phyloP scores from a whole-genome alignment of 2,113 vertebrate genomes.

The Petromus typicus region DNA sequence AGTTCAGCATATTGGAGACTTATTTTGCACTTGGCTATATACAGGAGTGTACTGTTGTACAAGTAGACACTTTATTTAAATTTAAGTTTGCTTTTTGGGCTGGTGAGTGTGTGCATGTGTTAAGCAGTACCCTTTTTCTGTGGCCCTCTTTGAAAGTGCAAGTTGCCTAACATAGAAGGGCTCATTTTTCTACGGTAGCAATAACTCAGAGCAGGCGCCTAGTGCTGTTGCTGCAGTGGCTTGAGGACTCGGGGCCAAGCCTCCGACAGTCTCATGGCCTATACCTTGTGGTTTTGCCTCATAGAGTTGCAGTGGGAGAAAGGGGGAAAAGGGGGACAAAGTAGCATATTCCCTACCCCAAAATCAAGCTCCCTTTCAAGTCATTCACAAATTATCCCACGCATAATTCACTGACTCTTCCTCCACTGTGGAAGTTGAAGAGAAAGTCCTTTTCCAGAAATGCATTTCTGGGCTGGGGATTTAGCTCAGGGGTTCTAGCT shows the following conservation, averaged over 20 bases:
- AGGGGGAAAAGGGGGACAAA: neutral
- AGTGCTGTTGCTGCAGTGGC: neutral
- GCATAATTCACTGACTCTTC: neutral
- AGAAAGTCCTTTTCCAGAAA: neutral
- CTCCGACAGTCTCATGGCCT: neutral
- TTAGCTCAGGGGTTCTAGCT: no score
- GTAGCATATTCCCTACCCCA: neutral
- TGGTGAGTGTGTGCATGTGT: neutral
- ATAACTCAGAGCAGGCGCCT: neutral
- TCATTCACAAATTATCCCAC: neutral
- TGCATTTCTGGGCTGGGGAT: neutral
- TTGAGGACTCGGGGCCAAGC: neutral
- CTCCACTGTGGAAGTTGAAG: neutral
- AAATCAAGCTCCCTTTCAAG: neutral
- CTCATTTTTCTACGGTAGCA: neutral
- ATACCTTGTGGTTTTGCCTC: neutral
- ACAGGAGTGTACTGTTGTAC: neutral
- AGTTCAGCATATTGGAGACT: neutral
- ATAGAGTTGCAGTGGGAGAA: neutral
- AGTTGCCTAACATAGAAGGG: neutral
- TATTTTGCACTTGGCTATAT: constrained; percentile 16
- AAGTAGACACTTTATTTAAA: constrained; percentile 36
- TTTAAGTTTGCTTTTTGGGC: neutral
- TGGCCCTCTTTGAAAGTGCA: constrained; percentile 24
- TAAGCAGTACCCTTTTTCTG: neutral